Evolutionary conservation across 2,113 vertebrate species (phyloP).

Genomic region (Mustela nigripes): DNA sequence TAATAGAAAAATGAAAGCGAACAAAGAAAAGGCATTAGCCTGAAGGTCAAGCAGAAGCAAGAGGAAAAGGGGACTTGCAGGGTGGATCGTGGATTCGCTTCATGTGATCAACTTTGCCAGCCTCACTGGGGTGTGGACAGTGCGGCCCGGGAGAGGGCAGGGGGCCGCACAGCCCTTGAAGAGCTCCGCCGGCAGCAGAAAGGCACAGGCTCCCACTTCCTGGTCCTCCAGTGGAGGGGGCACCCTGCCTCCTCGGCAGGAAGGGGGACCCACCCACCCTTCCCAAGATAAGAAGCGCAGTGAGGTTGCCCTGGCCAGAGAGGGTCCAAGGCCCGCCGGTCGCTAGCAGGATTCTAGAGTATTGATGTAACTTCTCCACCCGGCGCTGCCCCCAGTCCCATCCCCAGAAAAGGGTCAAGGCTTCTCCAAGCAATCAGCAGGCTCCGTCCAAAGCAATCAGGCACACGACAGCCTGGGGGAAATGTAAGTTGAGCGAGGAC

Average conservation of each 20-base stretch:
- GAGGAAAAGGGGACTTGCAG: neutral
- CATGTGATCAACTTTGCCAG: neutral
- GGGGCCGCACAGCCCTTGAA: fast-evolving
- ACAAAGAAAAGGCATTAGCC: neutral
- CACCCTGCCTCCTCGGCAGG: neutral
- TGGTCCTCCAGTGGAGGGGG: no score
- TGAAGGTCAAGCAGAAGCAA: neutral
- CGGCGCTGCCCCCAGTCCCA: fast-evolving
- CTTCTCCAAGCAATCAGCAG: neutral
- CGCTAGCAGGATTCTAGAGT: neutral
- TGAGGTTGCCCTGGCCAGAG: fast-evolving
- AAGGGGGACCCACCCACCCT: neutral
- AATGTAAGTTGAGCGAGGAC: neutral
- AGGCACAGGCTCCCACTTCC: neutral
- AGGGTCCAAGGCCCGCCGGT: fast-evolving
- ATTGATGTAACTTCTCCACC: neutral
- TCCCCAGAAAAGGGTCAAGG: neutral
- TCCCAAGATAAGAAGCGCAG: fast-evolving
- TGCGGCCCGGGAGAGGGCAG: fast-evolving
- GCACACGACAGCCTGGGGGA: neutral
- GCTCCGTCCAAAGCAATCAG: neutral
- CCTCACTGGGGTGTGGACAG: fast-evolving
- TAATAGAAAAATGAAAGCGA: neutral
- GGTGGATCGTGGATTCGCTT: fast-evolving
- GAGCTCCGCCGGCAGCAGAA: neutral